phyloP scores from a whole-genome alignment of 1,140 invertebrate genomes.

The Lucilia sericata region DNA sequence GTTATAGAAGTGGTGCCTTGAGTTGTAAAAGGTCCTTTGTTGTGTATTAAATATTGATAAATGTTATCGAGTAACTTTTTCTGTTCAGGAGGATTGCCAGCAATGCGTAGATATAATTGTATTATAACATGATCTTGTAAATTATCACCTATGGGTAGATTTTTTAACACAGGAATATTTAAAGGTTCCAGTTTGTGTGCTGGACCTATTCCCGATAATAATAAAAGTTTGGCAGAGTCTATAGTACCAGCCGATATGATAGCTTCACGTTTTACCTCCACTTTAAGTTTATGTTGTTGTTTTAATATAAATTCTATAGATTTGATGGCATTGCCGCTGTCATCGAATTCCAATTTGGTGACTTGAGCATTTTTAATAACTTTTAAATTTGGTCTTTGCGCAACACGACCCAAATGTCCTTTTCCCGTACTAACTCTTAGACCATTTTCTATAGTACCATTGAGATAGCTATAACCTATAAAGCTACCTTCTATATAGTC shows the following conservation, averaged over 20 bases:
- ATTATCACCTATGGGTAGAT: constrained; percentile 75
- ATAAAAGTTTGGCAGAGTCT: constrained; percentile 70
- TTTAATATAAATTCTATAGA: constrained; percentile 64
- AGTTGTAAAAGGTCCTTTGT: constrained; percentile 69
- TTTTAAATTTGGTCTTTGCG: constrained; percentile 73
- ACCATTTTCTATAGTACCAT: constrained; percentile 67
- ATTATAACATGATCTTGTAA: constrained; percentile 71
- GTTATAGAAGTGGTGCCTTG: constrained; percentile 66
- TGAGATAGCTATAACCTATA: constrained; percentile 68
- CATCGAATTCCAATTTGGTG: constrained; percentile 72
- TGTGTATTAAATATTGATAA: constrained; percentile 54
- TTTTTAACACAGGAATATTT: constrained; percentile 65
- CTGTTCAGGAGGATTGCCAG: constrained; percentile 36
- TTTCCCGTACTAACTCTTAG: constrained; percentile 71
- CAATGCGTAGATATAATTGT: constrained; percentile 58
- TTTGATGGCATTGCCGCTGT: constrained; percentile 50
- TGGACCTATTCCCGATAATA: constrained; percentile 72
- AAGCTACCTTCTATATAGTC: constrained; percentile 67
- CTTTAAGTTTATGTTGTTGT: constrained; percentile 55
- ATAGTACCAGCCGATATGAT: constrained; percentile 72
- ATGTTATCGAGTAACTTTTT: constrained; percentile 54
- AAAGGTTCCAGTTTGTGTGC: constrained; percentile 67
- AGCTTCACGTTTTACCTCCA: constrained; percentile 70
- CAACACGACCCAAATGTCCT: constrained; percentile 62
- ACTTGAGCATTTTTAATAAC: constrained; percentile 75